A percentile compares a stretch with the other conserved stretches of the same genome.
Evolutionary conservation across 1,140 invertebrate genomes (phyloP).

Genomic region (Cydia strobilella): DNA sequence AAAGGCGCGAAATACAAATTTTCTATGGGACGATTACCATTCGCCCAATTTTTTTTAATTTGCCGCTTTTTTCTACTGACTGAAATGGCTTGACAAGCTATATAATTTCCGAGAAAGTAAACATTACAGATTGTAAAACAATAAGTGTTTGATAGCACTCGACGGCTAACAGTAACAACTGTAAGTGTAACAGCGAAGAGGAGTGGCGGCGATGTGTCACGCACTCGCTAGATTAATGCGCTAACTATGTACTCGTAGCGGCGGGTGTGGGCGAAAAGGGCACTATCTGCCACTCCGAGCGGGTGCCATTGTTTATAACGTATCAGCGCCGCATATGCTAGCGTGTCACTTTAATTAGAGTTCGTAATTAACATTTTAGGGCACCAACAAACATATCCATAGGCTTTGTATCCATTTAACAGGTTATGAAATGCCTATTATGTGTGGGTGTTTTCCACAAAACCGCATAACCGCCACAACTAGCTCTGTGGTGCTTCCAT

Average conservation of each 20-base stretch:
- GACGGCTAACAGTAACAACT: neutral
- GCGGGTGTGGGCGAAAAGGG: slow-evolving; percentile 13
- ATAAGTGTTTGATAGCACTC: neutral
- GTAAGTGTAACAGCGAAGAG: slow-evolving; percentile 13
- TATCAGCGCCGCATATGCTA: neutral
- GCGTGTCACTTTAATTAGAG: neutral
- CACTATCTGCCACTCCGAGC: slow-evolving; percentile 6
- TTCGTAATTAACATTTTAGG: neutral
- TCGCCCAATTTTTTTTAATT: too few relatives aligned
- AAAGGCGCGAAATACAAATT: too few relatives aligned
- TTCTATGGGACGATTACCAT: too few relatives aligned
- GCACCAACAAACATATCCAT: neutral
- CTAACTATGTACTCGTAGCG: neutral
- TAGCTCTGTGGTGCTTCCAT: too few relatives aligned
- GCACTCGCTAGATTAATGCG: neutral
- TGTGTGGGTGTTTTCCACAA: too few relatives aligned
- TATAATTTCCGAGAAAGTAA: neutral
- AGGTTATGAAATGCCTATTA: too few relatives aligned
- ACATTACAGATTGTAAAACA: neutral
- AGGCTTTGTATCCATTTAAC: too few relatives aligned
- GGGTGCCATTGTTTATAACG: slow-evolving; percentile 9
- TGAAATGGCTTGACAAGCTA: too few relatives aligned
- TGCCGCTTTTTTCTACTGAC: too few relatives aligned
- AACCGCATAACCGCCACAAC: too few relatives aligned
- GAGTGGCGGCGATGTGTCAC: slow-evolving; percentile 5